Conservation (phyloP, 2,888 invertebrate species). For the Pristionchus mayeri region DNA sequence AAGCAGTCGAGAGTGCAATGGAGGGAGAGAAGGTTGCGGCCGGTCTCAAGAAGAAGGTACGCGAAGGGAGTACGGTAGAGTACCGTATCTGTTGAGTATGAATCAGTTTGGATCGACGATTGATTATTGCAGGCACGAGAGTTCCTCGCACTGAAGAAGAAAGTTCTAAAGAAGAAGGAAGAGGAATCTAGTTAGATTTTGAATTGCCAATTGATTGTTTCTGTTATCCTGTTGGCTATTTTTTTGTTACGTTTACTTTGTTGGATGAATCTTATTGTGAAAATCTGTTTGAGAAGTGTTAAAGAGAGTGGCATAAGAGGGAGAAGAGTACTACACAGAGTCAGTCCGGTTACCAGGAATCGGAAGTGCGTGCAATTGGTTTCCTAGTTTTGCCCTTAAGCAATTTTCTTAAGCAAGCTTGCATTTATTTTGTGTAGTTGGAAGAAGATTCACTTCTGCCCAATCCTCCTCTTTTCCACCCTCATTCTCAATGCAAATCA, state of each 20-base stretch:
- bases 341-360: too few species aligned
- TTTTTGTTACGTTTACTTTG: conserved; percentile 35
- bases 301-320: too few species aligned
- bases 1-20: conserved; percentile 22
- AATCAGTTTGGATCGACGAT: not conserved
- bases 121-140: conserved; percentile 4
- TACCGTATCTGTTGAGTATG: not conserved
- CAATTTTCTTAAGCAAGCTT: too few species aligned
- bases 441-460: too few species aligned
- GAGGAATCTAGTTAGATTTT: conserved; percentile 9
- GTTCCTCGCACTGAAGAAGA: conserved; percentile 31
- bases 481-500: too few species aligned
- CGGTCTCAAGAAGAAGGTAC: conserved; percentile 46
- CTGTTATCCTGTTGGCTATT: not conserved
- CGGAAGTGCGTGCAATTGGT: too few species aligned
- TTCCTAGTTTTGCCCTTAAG: too few species aligned
- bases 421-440: too few species aligned
- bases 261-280: conserved; percentile 17
- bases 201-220: not conserved
- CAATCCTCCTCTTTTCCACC: too few species aligned
- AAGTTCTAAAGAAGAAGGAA: conserved; percentile 34
- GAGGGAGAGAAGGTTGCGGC: not conserved
- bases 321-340: too few species aligned
- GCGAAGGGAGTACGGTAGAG: not conserved
- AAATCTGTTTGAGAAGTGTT: too few species aligned